Evolutionary conservation across 1,140 invertebrate genomes (phyloP), one percentile per base, ranked within the genome.

Genomic region (Nixonia krombeini): DNA sequence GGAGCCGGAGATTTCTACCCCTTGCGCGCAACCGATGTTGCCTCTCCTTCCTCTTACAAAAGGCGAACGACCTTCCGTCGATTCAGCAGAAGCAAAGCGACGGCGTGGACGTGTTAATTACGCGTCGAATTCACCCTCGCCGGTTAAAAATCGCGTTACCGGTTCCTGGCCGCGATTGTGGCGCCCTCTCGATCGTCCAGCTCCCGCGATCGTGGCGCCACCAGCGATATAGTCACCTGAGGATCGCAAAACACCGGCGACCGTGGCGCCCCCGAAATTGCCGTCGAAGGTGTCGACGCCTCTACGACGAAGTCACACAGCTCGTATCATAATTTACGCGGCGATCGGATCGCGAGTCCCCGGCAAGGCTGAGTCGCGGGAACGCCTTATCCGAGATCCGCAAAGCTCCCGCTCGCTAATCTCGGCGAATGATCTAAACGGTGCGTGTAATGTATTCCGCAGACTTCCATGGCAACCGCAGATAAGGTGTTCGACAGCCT

Each of bases 391-490:
- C 69, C 52, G 10, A 10, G 44, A 70, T 62, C 62, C 68, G 40
- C 66, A 56, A 65, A 52, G 51, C 46, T 55, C 49, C 58, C 62
- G 49, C 56, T 40, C 17, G n/a, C 50, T 66, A 76, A 82, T 82
- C 80, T 80, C 51, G 35, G 42, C 66, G 76, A 78, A 78, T 80
- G 67, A 80, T 82, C 78, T 79, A 78, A 79, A 80, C 75, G 78
- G 72, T 65, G 72, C 73, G 69, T 76, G 74, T 75, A 75, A 80
- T 78, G 73, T 80, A 79, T 80, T 76, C 69, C 69, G 61, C 51
- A 58, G 66, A 68, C 72, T 76, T 72, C 66, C 59, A 56, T 68
- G 57, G 67, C 62, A 47, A 64, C 63, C 66, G 29, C 59, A 75
- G 73, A 78, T 77, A 78, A 80, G 72, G 65, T 58, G 55, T 67